These are phyloP conservation scores for Drosophila hydei DNA, from an alignment of 1,140 invertebrate species.

Conservation along the genomic window DNA sequence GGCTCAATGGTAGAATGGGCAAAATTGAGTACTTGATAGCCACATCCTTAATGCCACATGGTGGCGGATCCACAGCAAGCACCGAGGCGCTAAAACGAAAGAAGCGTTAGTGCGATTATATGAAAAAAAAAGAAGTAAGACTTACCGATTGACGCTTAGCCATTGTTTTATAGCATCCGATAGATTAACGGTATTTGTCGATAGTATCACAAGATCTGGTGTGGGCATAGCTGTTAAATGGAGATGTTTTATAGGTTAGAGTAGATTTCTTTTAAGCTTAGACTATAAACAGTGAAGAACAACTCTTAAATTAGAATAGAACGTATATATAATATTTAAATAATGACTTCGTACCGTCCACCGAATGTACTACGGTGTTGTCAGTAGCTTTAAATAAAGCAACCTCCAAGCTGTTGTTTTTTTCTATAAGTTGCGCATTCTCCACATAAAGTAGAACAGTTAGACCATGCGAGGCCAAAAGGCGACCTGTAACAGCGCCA, in stretches of 20 bases:
- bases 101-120: not conserved
- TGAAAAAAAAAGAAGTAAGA: not conserved
- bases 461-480: slow-evolving; percentile 92
- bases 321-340: not conserved
- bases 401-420: slow-evolving; percentile 83
- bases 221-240: slow-evolving; percentile 63
- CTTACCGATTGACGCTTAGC: slow-evolving; percentile 86
- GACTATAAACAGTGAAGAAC: too few species aligned
- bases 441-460: slow-evolving; percentile 89
- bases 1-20: slow-evolving; percentile 89
- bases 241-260: too few species aligned
- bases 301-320: too few species aligned
- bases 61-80: slow-evolving; percentile 92
- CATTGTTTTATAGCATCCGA: slow-evolving; percentile 85
- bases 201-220: slow-evolving; percentile 83
- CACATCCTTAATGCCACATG: slow-evolving; percentile 87
- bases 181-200: slow-evolving; percentile 73
- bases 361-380: slow-evolving; percentile 72
- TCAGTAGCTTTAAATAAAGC: slow-evolving; percentile 79
- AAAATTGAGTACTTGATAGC: slow-evolving; percentile 90
- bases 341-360: slow-evolving; percentile 56
- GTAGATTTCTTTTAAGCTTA: too few species aligned
- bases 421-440: slow-evolving; percentile 84
- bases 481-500: slow-evolving; percentile 90
- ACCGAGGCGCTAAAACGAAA: slow-evolving; percentile 87